Percentiles rank a stretch among this genome's conserved stretches.
Evolutionary conservation across 2,888 invertebrate species (phyloP).

Genomic region (Torymus tubicola): DNA sequence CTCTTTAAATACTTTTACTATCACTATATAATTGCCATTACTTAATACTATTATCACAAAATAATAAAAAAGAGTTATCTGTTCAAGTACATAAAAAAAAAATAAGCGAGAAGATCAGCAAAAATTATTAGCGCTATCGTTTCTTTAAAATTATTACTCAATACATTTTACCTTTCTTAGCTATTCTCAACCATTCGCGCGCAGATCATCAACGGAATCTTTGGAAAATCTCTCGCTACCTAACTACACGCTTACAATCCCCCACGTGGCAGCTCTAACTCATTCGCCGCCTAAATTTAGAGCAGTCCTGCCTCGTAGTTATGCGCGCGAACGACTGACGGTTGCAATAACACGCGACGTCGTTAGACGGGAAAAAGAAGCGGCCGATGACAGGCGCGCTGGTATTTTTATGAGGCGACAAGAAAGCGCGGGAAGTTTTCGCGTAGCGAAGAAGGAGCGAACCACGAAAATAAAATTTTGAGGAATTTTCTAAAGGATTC

Average conservation of each 20-base stretch:
- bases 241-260: background rate
- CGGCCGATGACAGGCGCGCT: conserved; percentile 50
- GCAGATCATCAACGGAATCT: conserved; percentile 64
- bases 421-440: conserved; percentile 11
- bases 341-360: conserved; percentile 35
- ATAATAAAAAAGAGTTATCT: too few species aligned
- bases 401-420: conserved; percentile 72
- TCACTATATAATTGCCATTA: too few species aligned
- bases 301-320: conserved; percentile 15
- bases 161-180: conserved; percentile 6
- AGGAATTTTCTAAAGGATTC: too few species aligned
- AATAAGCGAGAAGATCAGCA: too few species aligned
- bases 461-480: conserved; percentile 25
- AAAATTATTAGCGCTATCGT: too few species aligned
- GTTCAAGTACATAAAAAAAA: too few species aligned
- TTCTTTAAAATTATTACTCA: conserved; percentile 9
- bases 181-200: background rate
- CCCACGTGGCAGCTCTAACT: conserved; percentile 23
- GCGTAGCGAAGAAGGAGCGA: background rate
- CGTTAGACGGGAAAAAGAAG: conserved; percentile 11
- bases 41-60: too few species aligned
- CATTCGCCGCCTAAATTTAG: conserved; percentile 48
- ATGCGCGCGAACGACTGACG: background rate
- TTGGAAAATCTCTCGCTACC: conserved; percentile 58
- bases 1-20: too few species aligned